phyloP scores from a whole-genome alignment of 2,888 invertebrate species.

The Aporophyla lueneburgensis region DNA sequence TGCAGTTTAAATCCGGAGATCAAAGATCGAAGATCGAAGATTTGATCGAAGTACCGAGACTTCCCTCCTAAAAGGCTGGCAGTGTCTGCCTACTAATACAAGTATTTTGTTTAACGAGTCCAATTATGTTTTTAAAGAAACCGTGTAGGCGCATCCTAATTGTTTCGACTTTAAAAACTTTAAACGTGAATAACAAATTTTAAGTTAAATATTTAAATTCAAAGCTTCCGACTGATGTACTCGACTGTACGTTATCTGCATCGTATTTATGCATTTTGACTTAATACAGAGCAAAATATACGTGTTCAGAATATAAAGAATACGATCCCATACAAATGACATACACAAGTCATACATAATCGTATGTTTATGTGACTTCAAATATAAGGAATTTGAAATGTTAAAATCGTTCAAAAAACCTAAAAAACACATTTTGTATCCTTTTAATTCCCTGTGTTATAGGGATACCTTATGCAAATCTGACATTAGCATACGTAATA shows the following conservation, averaged over 20 bases:
- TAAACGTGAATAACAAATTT: slow-evolving; percentile 31
- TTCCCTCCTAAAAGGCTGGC: not conserved
- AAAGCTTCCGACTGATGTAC: slow-evolving; percentile 47
- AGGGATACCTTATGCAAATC: slow-evolving; percentile 49
- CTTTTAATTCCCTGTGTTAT: slow-evolving; percentile 49
- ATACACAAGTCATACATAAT: slow-evolving; percentile 25
- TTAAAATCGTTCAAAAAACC: slow-evolving; percentile 13
- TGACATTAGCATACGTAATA: slow-evolving; percentile 53
- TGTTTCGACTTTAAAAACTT: slow-evolving; percentile 20
- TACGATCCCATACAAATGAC: slow-evolving; percentile 21
- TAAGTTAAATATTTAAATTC: slow-evolving; percentile 22
- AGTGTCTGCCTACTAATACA: not conserved
- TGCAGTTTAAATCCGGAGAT: too few relatives aligned
- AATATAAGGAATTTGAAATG: slow-evolving; percentile 30
- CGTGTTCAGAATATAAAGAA: slow-evolving; percentile 56
- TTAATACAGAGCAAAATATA: slow-evolving; percentile 52
- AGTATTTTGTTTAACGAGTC: slow-evolving; percentile 10
- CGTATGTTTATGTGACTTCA: slow-evolving; percentile 26
- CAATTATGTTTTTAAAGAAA: slow-evolving; percentile 16
- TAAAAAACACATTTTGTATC: slow-evolving; percentile 22
- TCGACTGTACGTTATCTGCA: slow-evolving; percentile 53
- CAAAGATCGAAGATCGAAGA: too few relatives aligned
- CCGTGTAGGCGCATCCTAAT: slow-evolving; percentile 27
- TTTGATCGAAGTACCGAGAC: too few relatives aligned
- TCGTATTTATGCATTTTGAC: slow-evolving; percentile 60